Evolutionary conservation across 2,113 vertebrate species (phyloP).

Genomic region (Pithys albifrons): DNA sequence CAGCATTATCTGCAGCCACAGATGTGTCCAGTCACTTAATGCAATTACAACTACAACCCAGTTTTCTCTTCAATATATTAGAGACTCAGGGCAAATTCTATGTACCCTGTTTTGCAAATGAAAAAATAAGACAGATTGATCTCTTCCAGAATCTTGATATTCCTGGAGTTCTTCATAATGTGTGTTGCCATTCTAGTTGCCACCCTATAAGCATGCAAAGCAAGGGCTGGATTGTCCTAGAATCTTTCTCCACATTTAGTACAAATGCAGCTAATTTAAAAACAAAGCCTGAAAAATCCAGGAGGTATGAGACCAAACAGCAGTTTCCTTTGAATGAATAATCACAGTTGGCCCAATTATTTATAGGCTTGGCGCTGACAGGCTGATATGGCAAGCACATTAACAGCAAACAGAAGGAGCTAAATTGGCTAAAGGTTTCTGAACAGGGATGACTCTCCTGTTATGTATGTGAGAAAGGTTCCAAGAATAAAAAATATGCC

Average conservation of each 20-base stretch:
- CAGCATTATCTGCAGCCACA: neutral
- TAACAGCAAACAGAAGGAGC: slow-evolving; percentile 57
- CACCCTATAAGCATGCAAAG: neutral
- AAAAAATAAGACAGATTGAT: neutral
- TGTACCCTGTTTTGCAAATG: neutral
- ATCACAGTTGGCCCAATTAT: slow-evolving; percentile 41
- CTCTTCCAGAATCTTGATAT: neutral
- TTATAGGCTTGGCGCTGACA: neutral
- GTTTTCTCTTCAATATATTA: neutral
- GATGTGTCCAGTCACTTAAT: neutral
- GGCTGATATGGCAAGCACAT: slow-evolving; percentile 16
- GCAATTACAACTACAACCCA: neutral
- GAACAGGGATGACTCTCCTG: neutral
- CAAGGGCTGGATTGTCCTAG: neutral
- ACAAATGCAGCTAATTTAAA: neutral
- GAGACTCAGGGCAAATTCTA: neutral
- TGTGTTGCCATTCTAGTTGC: neutral
- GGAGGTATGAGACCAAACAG: slow-evolving; percentile 13
- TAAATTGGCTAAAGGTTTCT: slow-evolving; percentile 52
- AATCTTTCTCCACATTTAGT: neutral
- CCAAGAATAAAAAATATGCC: slow-evolving; percentile 38
- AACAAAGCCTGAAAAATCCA: neutral
- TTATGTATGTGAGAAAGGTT: neutral
- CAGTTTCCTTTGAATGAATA: slow-evolving; percentile 25
- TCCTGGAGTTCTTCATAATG: neutral